Base-by-base conservation (phyloP, 1,140 invertebrate genomes). In the Drosophila auraria region DNA sequence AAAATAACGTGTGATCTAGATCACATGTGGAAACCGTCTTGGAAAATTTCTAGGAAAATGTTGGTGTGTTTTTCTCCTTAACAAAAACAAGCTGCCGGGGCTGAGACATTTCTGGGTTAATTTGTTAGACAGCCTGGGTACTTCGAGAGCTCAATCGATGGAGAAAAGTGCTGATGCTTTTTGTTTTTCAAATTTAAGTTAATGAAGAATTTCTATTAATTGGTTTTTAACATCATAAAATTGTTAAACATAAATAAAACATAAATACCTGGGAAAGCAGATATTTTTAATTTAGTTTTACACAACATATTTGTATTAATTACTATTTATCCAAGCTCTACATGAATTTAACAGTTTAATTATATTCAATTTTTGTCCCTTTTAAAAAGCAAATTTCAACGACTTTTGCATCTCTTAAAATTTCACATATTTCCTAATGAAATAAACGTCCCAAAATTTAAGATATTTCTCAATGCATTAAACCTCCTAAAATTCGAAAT, bases 41-140 rank as follows among this genome's bases (percentile, higher is more conserved):
- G 42, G 30, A 30, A 66, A 63, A 66, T 66, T 61, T 66, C 64
- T 66, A 47, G 30, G 30, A 63, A 45, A 66, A 63, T 66, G 64
- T 66, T 63, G 64, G 64, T 66, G 56, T 42, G 64, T 47, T 44
- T 66, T 65, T 45, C 30, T 23, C 25, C 15, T 64, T n/a, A 15
- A 33, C 27, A 44, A 20, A 65, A 33, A 14, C 12, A 14, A 12
- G 50, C 50, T n/a, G 6, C 17, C 30, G 7, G 14, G 11, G 62
- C 53, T 25, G 3, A 1, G 6, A 17, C 14, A 62, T 33, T 62
- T 66, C 40, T 36, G 40, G 63, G 27, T 47, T 62, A 61, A 65
- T 23, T 30, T 23, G 5, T 1, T 30, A n/a, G 11, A 44, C 3
- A 33, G 3, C 5, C 17, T 1, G 1, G 14, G n/a, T 27, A 47